These are phyloP conservation scores for Trichopoda pennipes DNA, from an alignment of 2,888 invertebrate genomes.

Conservation along the genomic window DNA sequence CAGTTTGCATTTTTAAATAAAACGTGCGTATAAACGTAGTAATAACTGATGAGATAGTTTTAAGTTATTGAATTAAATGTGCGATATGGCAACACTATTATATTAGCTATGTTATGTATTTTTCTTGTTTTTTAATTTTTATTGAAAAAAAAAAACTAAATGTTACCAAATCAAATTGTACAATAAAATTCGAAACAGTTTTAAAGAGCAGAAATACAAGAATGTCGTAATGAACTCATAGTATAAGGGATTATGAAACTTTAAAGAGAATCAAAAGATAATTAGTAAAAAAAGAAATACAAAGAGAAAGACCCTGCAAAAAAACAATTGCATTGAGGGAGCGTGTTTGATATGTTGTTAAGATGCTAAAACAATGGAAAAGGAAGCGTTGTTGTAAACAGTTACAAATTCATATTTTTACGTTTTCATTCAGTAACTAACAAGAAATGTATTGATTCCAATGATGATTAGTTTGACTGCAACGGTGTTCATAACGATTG, in stretches of 20 bases:
- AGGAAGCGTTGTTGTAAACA: conserved; percentile 13
- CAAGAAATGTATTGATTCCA: conserved; percentile 35
- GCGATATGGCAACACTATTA: neutral
- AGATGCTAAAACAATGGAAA: neutral
- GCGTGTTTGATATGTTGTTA: neutral
- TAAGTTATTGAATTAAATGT: no score
- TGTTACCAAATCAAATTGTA: conserved; percentile 25
- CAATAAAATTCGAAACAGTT: neutral
- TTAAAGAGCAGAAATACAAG: neutral
- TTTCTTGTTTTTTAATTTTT: neutral
- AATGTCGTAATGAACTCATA: neutral
- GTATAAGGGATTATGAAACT: conserved; percentile 36
- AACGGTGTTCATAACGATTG: conserved; percentile 49
- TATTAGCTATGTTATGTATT: conserved; percentile 20
- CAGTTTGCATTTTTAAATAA: no score
- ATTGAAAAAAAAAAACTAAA: neutral
- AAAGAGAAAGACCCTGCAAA: neutral
- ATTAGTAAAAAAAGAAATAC: neutral
- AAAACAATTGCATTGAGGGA: conserved; percentile 7
- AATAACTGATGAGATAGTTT: no score
- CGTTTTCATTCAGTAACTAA: conserved; percentile 63
- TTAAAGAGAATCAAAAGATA: conserved; percentile 13
- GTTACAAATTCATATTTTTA: conserved; percentile 32
- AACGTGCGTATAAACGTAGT: no score
- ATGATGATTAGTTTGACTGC: conserved; percentile 44